A percentile compares a stretch with the other conserved stretches of the same genome.
phyloP scores from a whole-genome alignment of 1,140 invertebrate genomes.

The Phymorhynchus buccinoides region DNA sequence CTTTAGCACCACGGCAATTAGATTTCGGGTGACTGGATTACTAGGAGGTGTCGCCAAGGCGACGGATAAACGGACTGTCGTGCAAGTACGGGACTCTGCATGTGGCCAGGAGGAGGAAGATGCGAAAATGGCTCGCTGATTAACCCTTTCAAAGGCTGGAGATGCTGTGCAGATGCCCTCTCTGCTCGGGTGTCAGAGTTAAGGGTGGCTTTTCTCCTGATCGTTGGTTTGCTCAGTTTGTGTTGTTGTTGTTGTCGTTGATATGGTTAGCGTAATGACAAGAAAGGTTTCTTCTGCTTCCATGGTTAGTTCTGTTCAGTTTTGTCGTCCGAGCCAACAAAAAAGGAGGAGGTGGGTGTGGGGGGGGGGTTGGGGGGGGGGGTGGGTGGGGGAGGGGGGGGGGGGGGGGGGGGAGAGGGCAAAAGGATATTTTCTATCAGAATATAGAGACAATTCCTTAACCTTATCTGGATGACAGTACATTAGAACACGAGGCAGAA shows the following conservation, averaged over 20 bases:
- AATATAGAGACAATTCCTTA: no score
- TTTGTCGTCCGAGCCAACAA: no score
- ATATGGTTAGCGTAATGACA: no score
- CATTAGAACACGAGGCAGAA: no score
- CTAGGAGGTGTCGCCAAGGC: not conserved
- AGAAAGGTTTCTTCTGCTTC: no score
- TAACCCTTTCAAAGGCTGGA: not conserved
- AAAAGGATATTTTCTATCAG: no score
- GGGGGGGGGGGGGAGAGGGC: no score
- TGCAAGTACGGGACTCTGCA: not conserved
- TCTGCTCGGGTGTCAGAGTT: not conserved
- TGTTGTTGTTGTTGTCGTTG: not conserved
- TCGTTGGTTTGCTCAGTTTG: not conserved
- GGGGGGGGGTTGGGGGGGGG: no score
- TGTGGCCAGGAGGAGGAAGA: not conserved
- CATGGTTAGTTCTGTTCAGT: no score
- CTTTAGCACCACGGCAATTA: not conserved
- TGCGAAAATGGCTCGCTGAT: not conserved
- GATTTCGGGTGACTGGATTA: slow-evolving; percentile 6
- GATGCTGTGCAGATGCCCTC: not conserved
- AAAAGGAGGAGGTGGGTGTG: no score
- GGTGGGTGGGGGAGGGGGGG: no score
- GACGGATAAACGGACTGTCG: not conserved
- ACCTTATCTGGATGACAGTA: no score
- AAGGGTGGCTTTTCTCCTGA: not conserved